A percentile compares a stretch with the other conserved stretches of the same genome.
Conservation (phyloP, 2,113 vertebrate species). For the Apteryx mantelli region DNA sequence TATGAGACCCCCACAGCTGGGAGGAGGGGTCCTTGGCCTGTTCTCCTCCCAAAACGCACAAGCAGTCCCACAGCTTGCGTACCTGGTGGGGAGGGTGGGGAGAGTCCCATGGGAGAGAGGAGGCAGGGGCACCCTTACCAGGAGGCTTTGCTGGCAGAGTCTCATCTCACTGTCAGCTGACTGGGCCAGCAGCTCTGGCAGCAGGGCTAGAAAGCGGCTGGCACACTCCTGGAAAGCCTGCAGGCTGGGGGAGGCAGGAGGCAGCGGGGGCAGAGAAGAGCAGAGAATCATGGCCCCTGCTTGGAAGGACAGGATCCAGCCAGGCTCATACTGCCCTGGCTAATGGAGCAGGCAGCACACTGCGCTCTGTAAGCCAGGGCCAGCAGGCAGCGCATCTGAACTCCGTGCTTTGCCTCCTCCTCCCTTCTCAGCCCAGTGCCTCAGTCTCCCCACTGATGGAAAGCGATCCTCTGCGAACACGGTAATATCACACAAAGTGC, state of each 20-base stretch:
- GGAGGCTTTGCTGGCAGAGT: conserved; percentile 71
- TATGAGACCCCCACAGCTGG: not conserved
- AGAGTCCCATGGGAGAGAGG: not conserved
- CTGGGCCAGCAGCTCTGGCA: conserved; percentile 61
- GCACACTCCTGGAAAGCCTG: conserved; percentile 60
- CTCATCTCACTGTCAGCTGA: conserved; percentile 43
- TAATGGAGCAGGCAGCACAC: not conserved
- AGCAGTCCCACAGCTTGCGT: not conserved
- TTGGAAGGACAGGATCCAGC: not conserved
- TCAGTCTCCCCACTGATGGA: not conserved
- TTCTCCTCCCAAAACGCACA: not conserved
- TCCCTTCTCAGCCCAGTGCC: not conserved
- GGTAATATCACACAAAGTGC: fast-evolving
- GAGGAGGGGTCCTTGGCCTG: not conserved
- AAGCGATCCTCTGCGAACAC: not conserved
- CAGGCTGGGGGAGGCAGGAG: conserved; percentile 38
- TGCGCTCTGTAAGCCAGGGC: not conserved
- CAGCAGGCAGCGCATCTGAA: not conserved
- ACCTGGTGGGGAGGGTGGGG: not conserved
- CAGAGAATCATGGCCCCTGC: not conserved
- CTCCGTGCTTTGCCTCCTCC: not conserved
- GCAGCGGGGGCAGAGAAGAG: not conserved
- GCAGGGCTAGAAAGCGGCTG: conserved; percentile 62
- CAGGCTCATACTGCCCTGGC: not conserved
- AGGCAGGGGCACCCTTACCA: conserved; percentile 56